Conservation (phyloP, 2,888 invertebrate genomes). For the Iphiclides podalirius region DNA sequence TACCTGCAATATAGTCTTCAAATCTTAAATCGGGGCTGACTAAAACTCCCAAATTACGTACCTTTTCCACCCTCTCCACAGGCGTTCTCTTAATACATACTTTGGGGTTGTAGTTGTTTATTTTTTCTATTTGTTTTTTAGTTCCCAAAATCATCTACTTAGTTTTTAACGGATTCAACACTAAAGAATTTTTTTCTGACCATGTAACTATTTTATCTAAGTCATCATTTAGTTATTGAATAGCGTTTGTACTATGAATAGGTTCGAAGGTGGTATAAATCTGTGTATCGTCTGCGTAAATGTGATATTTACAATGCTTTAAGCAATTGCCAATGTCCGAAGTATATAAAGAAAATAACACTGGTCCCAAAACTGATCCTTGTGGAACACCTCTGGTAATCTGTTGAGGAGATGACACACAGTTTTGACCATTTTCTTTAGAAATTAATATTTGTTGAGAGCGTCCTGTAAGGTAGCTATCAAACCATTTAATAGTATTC, state of each 20-base stretch:
- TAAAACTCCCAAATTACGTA: too few relatives aligned
- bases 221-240: neutral
- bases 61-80: too few relatives aligned
- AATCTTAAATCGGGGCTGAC: too few relatives aligned
- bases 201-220: too few relatives aligned
- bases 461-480: neutral
- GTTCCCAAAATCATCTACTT: too few relatives aligned
- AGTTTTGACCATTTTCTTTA: neutral
- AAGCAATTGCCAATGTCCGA: neutral
- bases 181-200: too few relatives aligned
- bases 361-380: neutral
- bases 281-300: slow-evolving; percentile 9
- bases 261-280: slow-evolving; percentile 5
- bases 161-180: too few relatives aligned
- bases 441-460: neutral
- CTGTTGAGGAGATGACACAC: neutral
- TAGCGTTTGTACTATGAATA: neutral
- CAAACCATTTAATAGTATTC: neutral
- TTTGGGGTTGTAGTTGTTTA: too few relatives aligned
- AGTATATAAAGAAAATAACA: neutral
- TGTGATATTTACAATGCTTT: slow-evolving; percentile 1
- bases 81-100: too few relatives aligned
- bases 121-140: too few relatives aligned
- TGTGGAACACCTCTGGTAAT: neutral
- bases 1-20: too few relatives aligned